phyloP scores from a whole-genome alignment of 2,888 invertebrate species.

The Heterodera filipjevi region DNA sequence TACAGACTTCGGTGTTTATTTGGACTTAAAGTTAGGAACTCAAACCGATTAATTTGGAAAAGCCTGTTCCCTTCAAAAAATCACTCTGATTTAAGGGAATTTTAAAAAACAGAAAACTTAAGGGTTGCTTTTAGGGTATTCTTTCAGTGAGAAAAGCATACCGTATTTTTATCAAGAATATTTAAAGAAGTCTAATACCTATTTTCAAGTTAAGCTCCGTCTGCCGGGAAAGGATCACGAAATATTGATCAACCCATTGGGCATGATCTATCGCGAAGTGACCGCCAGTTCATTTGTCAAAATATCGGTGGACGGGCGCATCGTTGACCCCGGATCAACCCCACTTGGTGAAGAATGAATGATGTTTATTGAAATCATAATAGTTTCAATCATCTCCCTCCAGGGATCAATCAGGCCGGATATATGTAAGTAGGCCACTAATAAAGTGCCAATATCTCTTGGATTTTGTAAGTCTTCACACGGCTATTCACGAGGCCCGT shows the following conservation, averaged over 20 bases:
- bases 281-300: constrained; percentile 88
- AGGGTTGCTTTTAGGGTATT: no score
- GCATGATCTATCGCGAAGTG: constrained; percentile 73
- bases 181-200: no score
- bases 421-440: constrained; percentile 71
- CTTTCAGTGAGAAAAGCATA: no score
- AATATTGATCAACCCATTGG: constrained; percentile 85
- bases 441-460: no score
- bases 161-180: neutral
- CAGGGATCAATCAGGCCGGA: constrained; percentile 72
- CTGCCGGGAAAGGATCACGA: constrained; percentile 73
- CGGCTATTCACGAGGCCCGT: constrained; percentile 90
- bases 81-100: no score
- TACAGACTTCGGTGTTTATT: no score
- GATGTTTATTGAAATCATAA: constrained; percentile 35
- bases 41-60: no score
- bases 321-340: constrained; percentile 51
- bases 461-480: constrained; percentile 77
- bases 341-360: constrained; percentile 33
- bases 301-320: constrained; percentile 59
- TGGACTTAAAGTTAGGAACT: no score
- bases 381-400: neutral
- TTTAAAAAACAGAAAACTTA: no score
- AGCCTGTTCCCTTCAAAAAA: no score
- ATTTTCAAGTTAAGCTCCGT: constrained; percentile 44